Evolutionary conservation across 23 tunicate species (phyloP), one percentile per base, ranked within the genome.

Genomic region (Ascidia mentula): DNA sequence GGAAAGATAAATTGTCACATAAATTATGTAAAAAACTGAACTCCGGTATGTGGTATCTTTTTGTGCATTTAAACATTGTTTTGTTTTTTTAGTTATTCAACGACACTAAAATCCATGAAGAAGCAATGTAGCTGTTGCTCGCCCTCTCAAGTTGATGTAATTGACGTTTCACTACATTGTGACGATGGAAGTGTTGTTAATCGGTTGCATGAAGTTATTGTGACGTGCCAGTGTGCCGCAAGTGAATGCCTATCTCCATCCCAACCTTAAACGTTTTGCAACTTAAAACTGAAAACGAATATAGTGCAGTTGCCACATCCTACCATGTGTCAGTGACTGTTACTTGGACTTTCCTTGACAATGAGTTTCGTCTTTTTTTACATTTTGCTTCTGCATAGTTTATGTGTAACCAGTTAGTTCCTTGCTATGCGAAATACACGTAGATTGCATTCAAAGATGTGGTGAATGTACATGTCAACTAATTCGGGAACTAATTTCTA

Each of bases 81-180:
- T 34, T 32, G 12, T 38, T 24, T 46, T 78, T 24, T 46, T 15
- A 78, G 82, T 3, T 78, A 46, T 38, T 78, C 82, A 6, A 8
- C 20, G 8, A 72, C 31, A 31, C 20, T 18, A 24, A 12, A 28
- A 33, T 46, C 72, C 13, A 53, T 78, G 72, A 72, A 45, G n/a
- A 78, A 78, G 31, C 82, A 78, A 35, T 78, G 82, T 45, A 53
- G 82, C 22, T 78, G 82, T 38, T 78, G 82, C 40, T 78, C 82
- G 6, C 72, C 82, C 18, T 30, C 13, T 6, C n/a, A 34, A 46
- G 72, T 78, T 24, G 26, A 46, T 0, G 34, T 31, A 4, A 20
- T 6, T 6, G 32, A 28, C n/a, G 37, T 78, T 53, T 6, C 36
- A 20, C 36, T 78, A 8, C 38, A 31, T 7, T 78, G 82, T 78